A percentile compares a stretch with the other conserved stretches of the same genome.
These are phyloP conservation scores for Scaptomyza flava DNA, from an alignment of 2,888 invertebrate species.

Conservation along the genomic window DNA sequence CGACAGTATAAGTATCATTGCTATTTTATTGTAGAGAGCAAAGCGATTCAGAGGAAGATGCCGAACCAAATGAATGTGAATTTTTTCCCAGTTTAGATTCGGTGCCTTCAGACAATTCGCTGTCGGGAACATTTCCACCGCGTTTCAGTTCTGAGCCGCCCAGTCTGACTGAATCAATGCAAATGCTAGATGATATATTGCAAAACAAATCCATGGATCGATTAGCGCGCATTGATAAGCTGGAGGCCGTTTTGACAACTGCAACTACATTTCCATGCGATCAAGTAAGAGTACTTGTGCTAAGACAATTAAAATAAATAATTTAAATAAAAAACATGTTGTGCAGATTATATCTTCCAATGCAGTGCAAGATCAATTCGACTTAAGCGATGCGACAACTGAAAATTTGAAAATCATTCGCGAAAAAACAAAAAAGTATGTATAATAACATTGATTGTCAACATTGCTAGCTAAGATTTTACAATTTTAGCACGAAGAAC, in stretches of 20 bases:
- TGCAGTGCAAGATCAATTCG: constrained; percentile 82
- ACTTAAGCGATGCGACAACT: constrained; percentile 82
- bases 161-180: constrained; percentile 94
- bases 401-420: constrained; percentile 83
- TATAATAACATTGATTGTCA: neutral
- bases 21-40: constrained; percentile 86
- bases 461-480: neutral
- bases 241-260: constrained; percentile 93
- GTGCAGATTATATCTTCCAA: constrained; percentile 82
- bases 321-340: neutral
- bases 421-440: constrained; percentile 83
- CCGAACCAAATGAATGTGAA: constrained; percentile 89
- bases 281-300: constrained; percentile 72
- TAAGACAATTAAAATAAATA: neutral
- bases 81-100: constrained; percentile 92
- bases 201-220: constrained; percentile 93
- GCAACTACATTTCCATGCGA: constrained; percentile 90
- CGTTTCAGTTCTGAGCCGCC: constrained; percentile 91
- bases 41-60: constrained; percentile 90
- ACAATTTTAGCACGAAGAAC: constrained; percentile 78
- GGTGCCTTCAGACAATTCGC: constrained; percentile 89
- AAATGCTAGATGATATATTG: constrained; percentile 93
- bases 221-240: constrained; percentile 92
- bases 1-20: neutral
- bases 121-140: constrained; percentile 89